Evolutionary conservation across 1,140 invertebrate genomes (phyloP).

Genomic region (Saxidomus purpurata): DNA sequence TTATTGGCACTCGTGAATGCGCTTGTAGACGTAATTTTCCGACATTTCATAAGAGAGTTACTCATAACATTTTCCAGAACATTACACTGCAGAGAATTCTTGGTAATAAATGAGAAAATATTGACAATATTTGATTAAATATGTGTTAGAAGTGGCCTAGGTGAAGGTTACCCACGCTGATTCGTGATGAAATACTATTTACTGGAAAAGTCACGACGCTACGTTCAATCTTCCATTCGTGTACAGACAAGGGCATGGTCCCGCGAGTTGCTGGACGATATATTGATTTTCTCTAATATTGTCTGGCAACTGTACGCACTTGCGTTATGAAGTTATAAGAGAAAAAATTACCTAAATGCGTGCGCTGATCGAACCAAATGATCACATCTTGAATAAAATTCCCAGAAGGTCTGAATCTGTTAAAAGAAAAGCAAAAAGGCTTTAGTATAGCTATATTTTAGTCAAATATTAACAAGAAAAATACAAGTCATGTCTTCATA

Average conservation of each 20-base stretch:
- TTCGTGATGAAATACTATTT: background rate
- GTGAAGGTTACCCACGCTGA: background rate
- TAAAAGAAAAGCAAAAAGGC: slow-evolving; percentile 57
- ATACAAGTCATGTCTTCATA: background rate
- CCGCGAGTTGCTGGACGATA: too few species aligned
- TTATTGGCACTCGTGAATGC: too few species aligned
- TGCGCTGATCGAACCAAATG: slow-evolving; percentile 86
- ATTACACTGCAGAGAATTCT: background rate
- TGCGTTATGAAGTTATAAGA: too few species aligned
- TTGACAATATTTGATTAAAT: background rate
- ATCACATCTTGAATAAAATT: slow-evolving; percentile 95
- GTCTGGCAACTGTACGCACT: background rate
- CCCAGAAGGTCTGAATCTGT: slow-evolving; percentile 94
- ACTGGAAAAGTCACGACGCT: background rate
- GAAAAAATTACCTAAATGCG: background rate
- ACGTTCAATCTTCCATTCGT: too few species aligned
- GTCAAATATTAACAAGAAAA: background rate
- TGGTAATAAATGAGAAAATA: background rate
- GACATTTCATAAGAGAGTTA: too few species aligned
- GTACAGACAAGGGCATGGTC: too few species aligned
- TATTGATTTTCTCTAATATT: too few species aligned
- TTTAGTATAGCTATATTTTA: background rate
- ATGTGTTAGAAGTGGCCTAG: background rate
- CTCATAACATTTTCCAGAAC: too few species aligned
- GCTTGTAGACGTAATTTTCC: too few species aligned